These are phyloP conservation scores for Lerista edwardsae DNA, from an alignment of 2,797 vertebrate species.

Conservation along the genomic window DNA sequence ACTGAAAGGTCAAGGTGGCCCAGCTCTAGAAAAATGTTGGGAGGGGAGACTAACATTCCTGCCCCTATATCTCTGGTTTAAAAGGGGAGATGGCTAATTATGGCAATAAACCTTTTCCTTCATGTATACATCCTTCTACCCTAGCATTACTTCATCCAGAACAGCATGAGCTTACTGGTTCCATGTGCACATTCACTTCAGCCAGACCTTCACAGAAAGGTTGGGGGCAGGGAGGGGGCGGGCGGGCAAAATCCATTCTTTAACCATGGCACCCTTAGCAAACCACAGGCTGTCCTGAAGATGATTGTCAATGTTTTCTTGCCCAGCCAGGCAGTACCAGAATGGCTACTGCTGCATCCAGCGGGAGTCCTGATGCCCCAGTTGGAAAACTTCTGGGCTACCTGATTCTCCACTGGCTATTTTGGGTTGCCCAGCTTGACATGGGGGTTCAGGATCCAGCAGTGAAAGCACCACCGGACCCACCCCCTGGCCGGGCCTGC, in stretches of 20 bases:
- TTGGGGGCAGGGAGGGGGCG: background rate
- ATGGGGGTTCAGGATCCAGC: no score
- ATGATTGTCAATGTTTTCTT: background rate
- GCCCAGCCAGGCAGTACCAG: no score
- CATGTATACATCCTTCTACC: rapidly evolving
- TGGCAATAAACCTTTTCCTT: background rate
- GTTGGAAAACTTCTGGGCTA: no score
- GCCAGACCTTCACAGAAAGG: background rate
- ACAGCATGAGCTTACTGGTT: background rate
- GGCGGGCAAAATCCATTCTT: no score
- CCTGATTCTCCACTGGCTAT: no score
- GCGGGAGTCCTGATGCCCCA: no score
- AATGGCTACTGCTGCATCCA: no score
- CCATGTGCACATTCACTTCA: background rate
- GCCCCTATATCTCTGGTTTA: background rate
- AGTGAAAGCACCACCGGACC: no score
- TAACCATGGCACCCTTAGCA: background rate
- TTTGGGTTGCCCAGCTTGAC: no score
- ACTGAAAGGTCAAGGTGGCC: background rate
- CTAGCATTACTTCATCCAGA: background rate
- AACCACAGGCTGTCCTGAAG: background rate
- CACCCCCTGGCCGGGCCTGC: no score
- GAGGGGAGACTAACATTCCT: background rate
- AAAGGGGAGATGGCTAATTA: rapidly evolving
- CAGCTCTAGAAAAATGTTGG: background rate